phyloP scores from a whole-genome alignment of 2,888 invertebrate genomes.

The Camponotus fellah region DNA sequence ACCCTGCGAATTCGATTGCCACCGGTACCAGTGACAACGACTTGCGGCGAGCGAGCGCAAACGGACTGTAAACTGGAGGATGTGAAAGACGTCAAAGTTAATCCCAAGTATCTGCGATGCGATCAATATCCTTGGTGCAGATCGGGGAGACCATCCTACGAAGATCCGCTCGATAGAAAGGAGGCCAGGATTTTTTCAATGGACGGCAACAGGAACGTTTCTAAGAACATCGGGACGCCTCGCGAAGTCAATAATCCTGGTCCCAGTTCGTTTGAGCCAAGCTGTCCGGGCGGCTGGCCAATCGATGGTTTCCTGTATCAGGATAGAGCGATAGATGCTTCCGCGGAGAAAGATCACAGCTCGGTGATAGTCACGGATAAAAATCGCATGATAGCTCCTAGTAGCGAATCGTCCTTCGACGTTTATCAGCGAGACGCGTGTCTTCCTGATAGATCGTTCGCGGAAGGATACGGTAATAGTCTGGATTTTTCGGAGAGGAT shows the following conservation, averaged over 20 bases:
- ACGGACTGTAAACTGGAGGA: conserved; percentile 74
- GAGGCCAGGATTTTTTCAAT: conserved; percentile 39
- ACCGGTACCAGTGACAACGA: conserved; percentile 69
- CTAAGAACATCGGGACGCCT: conserved; percentile 50
- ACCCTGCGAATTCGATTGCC: conserved; percentile 81
- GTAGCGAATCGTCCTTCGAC: conserved; percentile 5
- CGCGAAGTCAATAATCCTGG: conserved; percentile 61
- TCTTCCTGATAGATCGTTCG: neutral
- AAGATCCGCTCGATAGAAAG: conserved; percentile 50
- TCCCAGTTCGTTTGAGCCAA: conserved; percentile 51
- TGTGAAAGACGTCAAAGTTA: conserved; percentile 75
- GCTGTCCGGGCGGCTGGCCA: conserved; percentile 60
- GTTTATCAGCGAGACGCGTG: conserved; percentile 18
- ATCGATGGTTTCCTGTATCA: conserved; percentile 35
- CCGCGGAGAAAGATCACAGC: conserved; percentile 18
- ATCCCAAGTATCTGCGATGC: conserved; percentile 75
- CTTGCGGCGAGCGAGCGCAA: conserved; percentile 23
- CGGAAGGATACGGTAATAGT: conserved; percentile 20
- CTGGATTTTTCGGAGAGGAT: conserved; percentile 58
- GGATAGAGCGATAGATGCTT: conserved; percentile 28
- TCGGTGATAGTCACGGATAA: conserved; percentile 13
- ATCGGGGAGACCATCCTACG: conserved; percentile 30
- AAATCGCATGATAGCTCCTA: neutral
- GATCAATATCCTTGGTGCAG: conserved; percentile 76
- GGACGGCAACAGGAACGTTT: conserved; percentile 46